Evolutionary conservation across 2,113 vertebrate species (phyloP).

Genomic region (Otus sunia): DNA sequence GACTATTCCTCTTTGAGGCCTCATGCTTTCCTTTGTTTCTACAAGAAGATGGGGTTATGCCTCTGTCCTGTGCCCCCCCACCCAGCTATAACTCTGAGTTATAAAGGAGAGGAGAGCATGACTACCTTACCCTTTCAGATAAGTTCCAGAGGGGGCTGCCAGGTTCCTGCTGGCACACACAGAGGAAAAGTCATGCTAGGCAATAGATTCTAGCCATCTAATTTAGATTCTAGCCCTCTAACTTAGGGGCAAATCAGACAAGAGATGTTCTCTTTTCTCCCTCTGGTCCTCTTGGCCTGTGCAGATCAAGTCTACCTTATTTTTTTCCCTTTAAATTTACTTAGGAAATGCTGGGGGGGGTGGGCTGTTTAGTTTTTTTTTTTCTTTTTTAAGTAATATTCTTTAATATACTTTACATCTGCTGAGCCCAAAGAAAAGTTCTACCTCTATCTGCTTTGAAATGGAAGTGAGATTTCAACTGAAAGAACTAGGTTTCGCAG

Average conservation of each 20-base stretch:
- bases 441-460: not conserved
- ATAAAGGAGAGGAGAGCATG: not conserved
- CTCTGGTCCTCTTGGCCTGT: not conserved
- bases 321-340: not conserved
- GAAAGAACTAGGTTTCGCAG: not conserved
- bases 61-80: not conserved
- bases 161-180: not conserved
- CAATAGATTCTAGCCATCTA: not conserved
- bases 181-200: not conserved
- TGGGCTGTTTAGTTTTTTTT: accelerated
- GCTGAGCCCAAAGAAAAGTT: not conserved
- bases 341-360: not conserved
- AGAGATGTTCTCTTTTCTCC: not conserved
- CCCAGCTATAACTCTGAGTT: not conserved
- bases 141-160: not conserved
- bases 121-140: not conserved
- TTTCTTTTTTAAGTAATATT: not conserved
- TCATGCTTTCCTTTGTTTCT: not conserved
- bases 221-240: not conserved
- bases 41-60: not conserved
- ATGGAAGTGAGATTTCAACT: not conserved
- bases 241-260: not conserved
- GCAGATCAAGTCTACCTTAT: not conserved
- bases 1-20: not conserved
- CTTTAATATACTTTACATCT: not conserved